Conservation (phyloP, 2,888 invertebrate species). For the Ceratothoa steindachneri region DNA sequence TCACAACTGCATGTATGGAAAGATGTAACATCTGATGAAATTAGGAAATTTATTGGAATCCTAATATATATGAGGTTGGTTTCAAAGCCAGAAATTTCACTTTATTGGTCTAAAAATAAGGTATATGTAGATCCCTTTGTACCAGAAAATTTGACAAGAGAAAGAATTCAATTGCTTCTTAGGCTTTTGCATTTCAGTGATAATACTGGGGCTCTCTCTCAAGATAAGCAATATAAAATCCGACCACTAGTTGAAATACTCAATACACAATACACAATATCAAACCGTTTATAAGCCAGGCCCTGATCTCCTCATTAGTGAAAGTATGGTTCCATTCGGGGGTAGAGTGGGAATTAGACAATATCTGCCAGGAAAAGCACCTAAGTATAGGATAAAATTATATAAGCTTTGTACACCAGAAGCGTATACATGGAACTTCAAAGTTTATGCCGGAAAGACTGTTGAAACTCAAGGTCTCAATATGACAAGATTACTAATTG, state of each 20-base stretch:
- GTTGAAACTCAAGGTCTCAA: constrained; percentile 6
- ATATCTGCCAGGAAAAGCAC: constrained; percentile 12
- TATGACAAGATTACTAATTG: neutral
- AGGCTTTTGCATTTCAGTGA: constrained; percentile 19
- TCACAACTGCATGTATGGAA: neutral
- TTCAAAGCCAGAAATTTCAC: constrained; percentile 19
- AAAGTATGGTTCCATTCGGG: constrained; percentile 27
- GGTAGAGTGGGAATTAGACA: constrained; percentile 15
- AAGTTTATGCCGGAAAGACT: constrained; percentile 14
- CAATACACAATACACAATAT: neutral
- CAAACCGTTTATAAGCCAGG: constrained; percentile 23
- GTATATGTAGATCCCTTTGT: constrained; percentile 28
- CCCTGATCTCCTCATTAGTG: constrained; percentile 15
- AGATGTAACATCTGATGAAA: neutral
- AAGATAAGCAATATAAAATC: constrained; percentile 11
- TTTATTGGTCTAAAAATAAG: constrained; percentile 26
- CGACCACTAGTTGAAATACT: constrained; percentile 10
- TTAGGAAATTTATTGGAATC: neutral
- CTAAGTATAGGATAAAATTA: constrained; percentile 24
- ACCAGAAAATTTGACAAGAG: constrained; percentile 22
- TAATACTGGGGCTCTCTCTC: constrained; percentile 6
- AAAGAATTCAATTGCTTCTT: constrained; percentile 15
- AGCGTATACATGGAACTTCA: constrained; percentile 24
- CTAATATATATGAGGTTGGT: constrained; percentile 25
- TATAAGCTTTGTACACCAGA: constrained; percentile 26